Percentiles rank a stretch among this genome's conserved stretches.
These are phyloP conservation scores for Pandemis cinnamomeana DNA, from an alignment of 2,888 invertebrate genomes.

Conservation along the genomic window DNA sequence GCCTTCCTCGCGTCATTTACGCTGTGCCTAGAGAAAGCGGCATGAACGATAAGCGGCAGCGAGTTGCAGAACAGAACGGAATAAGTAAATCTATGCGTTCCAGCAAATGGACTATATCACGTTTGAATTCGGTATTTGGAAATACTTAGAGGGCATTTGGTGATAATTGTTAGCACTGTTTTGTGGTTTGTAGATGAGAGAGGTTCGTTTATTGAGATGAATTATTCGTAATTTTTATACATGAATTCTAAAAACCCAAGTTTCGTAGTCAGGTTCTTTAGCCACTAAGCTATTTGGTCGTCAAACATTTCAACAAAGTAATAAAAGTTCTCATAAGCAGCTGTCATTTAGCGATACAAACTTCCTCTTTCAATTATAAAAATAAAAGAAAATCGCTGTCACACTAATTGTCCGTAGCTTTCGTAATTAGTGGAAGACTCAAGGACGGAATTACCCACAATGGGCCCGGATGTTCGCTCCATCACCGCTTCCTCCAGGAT, in stretches of 20 bases:
- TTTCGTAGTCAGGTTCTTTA: too few relatives aligned
- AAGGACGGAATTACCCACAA: slow-evolving; percentile 63
- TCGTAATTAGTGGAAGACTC: slow-evolving; percentile 64
- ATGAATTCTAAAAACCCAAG: too few relatives aligned
- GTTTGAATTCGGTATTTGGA: slow-evolving; percentile 32
- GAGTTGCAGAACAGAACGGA: slow-evolving; percentile 21
- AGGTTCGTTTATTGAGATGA: neutral
- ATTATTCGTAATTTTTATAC: too few relatives aligned
- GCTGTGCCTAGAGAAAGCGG: slow-evolving; percentile 51
- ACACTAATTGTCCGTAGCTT: slow-evolving; percentile 64
- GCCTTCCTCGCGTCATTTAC: slow-evolving; percentile 79
- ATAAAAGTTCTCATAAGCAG: slow-evolving; percentile 25
- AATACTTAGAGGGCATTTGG: slow-evolving; percentile 33
- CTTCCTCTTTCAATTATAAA: slow-evolving; percentile 43
- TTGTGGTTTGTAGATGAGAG: slow-evolving; percentile 12
- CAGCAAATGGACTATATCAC: slow-evolving; percentile 32
- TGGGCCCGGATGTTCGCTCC: slow-evolving; percentile 71
- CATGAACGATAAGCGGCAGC: slow-evolving; percentile 37
- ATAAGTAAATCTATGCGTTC: slow-evolving; percentile 5
- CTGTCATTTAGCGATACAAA: slow-evolving; percentile 30
- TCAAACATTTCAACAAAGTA: neutral
- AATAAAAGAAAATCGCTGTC: slow-evolving; percentile 46
- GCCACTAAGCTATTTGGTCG: too few relatives aligned
- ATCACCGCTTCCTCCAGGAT: slow-evolving; percentile 67
- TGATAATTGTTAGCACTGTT: slow-evolving; percentile 27